Conservation (phyloP, 2,113 vertebrate species). For the Percopsis transmontana region DNA sequence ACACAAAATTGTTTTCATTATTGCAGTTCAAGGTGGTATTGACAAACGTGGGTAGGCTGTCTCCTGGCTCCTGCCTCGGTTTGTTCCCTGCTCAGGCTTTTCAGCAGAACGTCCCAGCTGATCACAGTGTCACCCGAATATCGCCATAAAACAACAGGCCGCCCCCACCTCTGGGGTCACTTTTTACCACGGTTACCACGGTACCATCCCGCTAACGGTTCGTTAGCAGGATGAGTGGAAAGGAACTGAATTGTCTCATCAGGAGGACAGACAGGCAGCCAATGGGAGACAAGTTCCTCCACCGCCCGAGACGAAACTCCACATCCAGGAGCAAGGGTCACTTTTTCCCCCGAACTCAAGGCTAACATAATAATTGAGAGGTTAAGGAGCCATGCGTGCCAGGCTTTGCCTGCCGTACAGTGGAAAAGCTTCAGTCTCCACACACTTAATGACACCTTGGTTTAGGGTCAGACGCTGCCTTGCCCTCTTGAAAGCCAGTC, state of each 20-base stretch:
- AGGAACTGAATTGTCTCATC: slow-evolving; percentile 37
- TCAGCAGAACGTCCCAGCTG: slow-evolving; percentile 25
- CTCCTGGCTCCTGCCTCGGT: slow-evolving; percentile 25
- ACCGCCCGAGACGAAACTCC: slow-evolving; percentile 47
- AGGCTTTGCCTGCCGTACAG: slow-evolving; percentile 24
- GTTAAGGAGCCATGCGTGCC: slow-evolving; percentile 27
- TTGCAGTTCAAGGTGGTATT: slow-evolving; percentile 33
- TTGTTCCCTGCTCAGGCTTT: slow-evolving; percentile 29
- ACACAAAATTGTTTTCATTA: slow-evolving; percentile 9
- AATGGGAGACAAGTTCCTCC: slow-evolving; percentile 8
- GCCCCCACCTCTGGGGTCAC: slow-evolving; percentile 24
- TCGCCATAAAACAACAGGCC: slow-evolving; percentile 21
- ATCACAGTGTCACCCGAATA: slow-evolving; percentile 28
- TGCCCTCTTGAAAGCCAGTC: slow-evolving; percentile 23
- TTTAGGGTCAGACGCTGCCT: slow-evolving; percentile 35
- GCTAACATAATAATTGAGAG: slow-evolving; percentile 49
- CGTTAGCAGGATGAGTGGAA: slow-evolving; percentile 25
- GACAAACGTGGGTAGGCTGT: slow-evolving; percentile 43
- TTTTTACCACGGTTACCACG: slow-evolving; percentile 11
- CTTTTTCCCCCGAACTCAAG: slow-evolving; percentile 47
- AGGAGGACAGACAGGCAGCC: slow-evolving; percentile 12
- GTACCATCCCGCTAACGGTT: slow-evolving; percentile 13
- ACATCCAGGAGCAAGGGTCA: slow-evolving; percentile 51
- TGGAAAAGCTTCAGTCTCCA: slow-evolving; percentile 40
- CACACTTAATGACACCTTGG: slow-evolving; percentile 52